These are phyloP conservation scores for Linhomoeus sp. DNA, from an alignment of 2,888 invertebrate species.

Conservation along the genomic window DNA sequence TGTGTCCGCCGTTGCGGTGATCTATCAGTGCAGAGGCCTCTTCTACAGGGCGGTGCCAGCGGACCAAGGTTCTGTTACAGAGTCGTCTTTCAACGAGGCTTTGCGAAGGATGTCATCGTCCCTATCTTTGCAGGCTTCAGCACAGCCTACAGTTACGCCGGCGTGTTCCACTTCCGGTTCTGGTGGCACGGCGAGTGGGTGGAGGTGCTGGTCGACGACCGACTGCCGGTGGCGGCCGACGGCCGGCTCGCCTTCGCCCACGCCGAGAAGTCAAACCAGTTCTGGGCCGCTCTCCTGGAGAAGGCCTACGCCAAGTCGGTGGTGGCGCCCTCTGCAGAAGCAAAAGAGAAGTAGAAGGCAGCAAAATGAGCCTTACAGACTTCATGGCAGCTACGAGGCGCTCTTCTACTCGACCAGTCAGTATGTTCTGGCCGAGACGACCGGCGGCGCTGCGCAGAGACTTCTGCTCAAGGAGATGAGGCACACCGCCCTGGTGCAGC, in stretches of 20 bases:
- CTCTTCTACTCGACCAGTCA: constrained; percentile 38
- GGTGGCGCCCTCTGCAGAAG: neutral
- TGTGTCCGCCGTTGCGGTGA: constrained; percentile 62
- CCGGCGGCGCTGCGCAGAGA: constrained; percentile 5
- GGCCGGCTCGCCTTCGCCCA: constrained; percentile 70
- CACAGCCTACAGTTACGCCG: constrained; percentile 32
- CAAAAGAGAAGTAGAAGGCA: neutral
- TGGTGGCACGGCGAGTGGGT: constrained; percentile 7
- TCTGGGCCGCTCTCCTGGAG: constrained; percentile 70
- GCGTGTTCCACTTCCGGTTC: constrained; percentile 48
- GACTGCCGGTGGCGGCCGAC: constrained; percentile 44
- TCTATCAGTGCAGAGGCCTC: constrained; percentile 62
- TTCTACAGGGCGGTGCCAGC: constrained; percentile 78
- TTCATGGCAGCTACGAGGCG: constrained; percentile 80
- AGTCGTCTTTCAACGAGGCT: neutral
- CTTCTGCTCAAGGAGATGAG: too few species aligned
- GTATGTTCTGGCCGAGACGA: constrained; percentile 5
- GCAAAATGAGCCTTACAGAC: constrained; percentile 33
- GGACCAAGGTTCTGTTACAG: constrained; percentile 42
- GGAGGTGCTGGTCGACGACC: neutral
- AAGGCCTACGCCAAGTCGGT: too few species aligned
- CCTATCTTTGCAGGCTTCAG: constrained; percentile 34
- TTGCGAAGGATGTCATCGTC: neutral
- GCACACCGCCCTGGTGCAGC: too few species aligned
- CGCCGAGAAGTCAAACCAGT: constrained; percentile 55